Evolutionary conservation across 2,113 vertebrate genomes (phyloP).

Genomic region (Ginglymostoma cirratum): DNA sequence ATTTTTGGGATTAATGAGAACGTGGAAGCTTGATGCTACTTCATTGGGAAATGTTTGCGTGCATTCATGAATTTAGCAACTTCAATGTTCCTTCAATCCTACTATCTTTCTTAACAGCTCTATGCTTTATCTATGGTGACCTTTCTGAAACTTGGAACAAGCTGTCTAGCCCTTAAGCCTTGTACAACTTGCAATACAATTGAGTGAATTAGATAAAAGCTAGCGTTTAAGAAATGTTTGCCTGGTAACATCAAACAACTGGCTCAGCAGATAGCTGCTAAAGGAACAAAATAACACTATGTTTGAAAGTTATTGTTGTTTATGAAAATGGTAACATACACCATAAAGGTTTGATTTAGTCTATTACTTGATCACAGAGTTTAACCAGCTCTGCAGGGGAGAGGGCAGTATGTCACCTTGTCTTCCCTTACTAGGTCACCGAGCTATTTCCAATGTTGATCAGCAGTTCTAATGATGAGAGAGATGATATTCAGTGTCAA

Average conservation of each 20-base stretch:
- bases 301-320: background rate
- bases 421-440: background rate
- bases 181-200: background rate
- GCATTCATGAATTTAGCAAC: background rate
- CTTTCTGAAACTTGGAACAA: background rate
- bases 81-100: background rate
- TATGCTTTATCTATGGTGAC: background rate
- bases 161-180: background rate
- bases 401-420: background rate
- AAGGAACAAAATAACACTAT: background rate
- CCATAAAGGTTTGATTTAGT: background rate
- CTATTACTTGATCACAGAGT: background rate
- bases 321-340: background rate
- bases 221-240: background rate
- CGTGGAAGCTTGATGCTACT: background rate
- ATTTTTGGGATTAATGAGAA: background rate
- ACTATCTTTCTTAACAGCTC: background rate
- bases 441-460: background rate
- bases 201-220: background rate
- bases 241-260: background rate
- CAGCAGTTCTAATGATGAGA: background rate
- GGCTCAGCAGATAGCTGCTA: background rate
- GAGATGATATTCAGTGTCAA: background rate
- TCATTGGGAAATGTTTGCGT: background rate
- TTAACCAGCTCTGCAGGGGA: background rate